Evolutionary conservation across 2,888 invertebrate species (phyloP).

Genomic region (Melanostoma scalare): DNA sequence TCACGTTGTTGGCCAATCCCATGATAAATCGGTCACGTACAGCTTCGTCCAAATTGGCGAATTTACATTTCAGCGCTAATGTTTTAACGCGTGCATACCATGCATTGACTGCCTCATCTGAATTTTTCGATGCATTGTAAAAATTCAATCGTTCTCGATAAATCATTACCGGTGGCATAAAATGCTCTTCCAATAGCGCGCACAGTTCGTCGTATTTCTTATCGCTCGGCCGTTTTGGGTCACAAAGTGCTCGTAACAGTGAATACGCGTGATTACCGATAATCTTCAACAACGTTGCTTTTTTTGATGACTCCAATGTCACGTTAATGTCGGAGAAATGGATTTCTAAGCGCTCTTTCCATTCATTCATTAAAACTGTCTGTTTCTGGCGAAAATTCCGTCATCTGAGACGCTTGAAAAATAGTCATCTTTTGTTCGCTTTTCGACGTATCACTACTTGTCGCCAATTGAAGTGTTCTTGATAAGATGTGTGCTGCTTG

Average conservation of each 20-base stretch:
- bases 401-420: constrained; percentile 10
- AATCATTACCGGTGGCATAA: constrained; percentile 7
- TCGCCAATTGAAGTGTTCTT: no score
- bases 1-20: background rate
- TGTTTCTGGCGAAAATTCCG: constrained; percentile 10
- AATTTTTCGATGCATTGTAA: constrained; percentile 12
- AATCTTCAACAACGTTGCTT: constrained; percentile 12
- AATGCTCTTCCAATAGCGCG: background rate
- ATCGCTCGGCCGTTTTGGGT: background rate
- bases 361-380: constrained; percentile 6
- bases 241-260: constrained; percentile 3
- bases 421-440: constrained; percentile 10
- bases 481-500: no score
- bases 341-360: constrained; percentile 12
- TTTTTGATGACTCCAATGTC: constrained; percentile 10
- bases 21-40: constrained; percentile 4
- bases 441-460: constrained; percentile 6
- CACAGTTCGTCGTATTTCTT: constrained; percentile 2
- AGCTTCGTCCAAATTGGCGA: constrained; percentile 8
- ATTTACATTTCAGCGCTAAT: constrained; percentile 10
- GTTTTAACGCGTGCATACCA: constrained; percentile 14
- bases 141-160: constrained; percentile 15
- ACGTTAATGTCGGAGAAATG: constrained; percentile 2
- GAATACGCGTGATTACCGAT: constrained; percentile 11
- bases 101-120: constrained; percentile 9